phyloP scores from a whole-genome alignment of 2,113 vertebrate genomes.

The Synchiropus splendidus region DNA sequence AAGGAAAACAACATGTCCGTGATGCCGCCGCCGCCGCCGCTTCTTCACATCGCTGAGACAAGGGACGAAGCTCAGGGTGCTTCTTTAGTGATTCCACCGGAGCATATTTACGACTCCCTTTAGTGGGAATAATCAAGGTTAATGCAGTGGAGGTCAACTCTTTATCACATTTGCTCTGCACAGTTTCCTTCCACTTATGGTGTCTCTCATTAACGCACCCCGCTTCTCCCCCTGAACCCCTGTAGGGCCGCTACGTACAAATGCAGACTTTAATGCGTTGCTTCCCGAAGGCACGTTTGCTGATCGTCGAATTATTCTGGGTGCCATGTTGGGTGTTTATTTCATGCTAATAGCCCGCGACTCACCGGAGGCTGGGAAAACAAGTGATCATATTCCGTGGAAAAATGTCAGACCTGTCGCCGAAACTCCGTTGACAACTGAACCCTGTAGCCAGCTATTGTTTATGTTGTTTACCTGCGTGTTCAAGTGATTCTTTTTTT shows the following conservation, averaged over 20 bases:
- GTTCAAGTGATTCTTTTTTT: no score
- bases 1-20: neutral
- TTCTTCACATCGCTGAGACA: no score
- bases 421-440: no score
- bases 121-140: slow-evolving; percentile 47
- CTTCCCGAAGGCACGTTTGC: slow-evolving; percentile 37
- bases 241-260: slow-evolving; percentile 20
- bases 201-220: slow-evolving; percentile 41
- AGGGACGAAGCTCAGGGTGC: no score
- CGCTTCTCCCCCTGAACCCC: slow-evolving; percentile 24
- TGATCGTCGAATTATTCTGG: slow-evolving; percentile 43
- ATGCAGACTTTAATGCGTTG: slow-evolving; percentile 41
- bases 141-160: slow-evolving; percentile 51
- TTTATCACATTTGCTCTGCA: slow-evolving; percentile 41
- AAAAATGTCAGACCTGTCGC: slow-evolving; percentile 18
- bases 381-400: slow-evolving; percentile 29
- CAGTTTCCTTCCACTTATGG: slow-evolving; percentile 15
- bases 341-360: slow-evolving; percentile 44
- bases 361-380: slow-evolving; percentile 31
- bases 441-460: no score
- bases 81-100: no score
- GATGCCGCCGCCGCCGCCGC: no score
- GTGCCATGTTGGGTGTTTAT: slow-evolving; percentile 42
- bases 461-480: no score
- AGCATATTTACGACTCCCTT: slow-evolving; percentile 22